Conservation (phyloP, 2,888 invertebrate species). For the Cephus sareptanus region DNA sequence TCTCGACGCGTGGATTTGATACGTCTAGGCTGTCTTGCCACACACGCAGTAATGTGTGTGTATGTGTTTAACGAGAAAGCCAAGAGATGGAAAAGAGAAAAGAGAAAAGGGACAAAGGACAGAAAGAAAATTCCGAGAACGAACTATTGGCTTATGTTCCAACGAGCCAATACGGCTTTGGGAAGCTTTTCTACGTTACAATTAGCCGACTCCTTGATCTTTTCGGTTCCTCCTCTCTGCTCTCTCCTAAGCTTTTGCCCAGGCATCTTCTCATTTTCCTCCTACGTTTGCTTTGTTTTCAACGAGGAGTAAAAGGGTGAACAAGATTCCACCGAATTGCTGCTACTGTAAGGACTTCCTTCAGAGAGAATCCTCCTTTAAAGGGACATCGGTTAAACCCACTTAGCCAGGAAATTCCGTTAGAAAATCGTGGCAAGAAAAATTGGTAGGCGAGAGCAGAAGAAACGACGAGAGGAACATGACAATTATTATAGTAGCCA, state of each 20-base stretch:
- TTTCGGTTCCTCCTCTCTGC: background rate
- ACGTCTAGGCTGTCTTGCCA: background rate
- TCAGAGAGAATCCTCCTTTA: background rate
- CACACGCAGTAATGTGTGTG: too few relatives aligned
- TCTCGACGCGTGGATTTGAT: background rate
- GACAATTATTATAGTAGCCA: background rate
- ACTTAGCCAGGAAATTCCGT: background rate
- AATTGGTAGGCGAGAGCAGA: background rate
- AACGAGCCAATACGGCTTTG: slow-evolving; percentile 11
- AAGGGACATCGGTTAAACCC: background rate
- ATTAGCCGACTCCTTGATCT: slow-evolving; percentile 36
- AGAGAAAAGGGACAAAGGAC: background rate
- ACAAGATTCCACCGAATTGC: background rate
- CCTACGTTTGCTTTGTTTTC: background rate
- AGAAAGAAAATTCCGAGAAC: background rate
- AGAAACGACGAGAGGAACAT: background rate
- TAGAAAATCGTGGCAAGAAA: background rate
- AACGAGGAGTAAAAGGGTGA: background rate
- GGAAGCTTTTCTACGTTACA: slow-evolving; percentile 20
- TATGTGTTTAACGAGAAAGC: background rate
- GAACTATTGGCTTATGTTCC: background rate
- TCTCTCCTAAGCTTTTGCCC: background rate
- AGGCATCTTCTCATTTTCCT: background rate
- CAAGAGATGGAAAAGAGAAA: background rate
- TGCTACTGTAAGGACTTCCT: background rate